Conservation (phyloP, 2,888 invertebrate species). For the Nemapogon koenigi region DNA sequence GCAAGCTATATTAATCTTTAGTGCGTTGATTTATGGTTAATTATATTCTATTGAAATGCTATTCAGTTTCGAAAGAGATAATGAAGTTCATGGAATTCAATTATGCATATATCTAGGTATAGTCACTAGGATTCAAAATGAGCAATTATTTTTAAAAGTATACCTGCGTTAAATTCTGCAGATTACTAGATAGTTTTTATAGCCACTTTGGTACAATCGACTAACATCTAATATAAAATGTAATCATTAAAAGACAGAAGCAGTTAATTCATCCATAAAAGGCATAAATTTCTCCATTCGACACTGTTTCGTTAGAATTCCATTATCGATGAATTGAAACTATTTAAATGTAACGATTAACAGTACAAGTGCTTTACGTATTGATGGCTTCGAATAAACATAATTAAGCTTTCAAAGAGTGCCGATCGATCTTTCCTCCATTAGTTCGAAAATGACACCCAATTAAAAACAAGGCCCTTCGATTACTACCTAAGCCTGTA, state of each 20-base stretch:
- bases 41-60: no score
- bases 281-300: not conserved
- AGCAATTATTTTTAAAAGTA: no score
- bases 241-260: conserved; percentile 3
- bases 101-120: no score
- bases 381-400: conserved; percentile 53
- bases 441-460: conserved; percentile 44
- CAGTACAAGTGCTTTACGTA: conserved; percentile 34
- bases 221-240: no score
- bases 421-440: conserved; percentile 43
- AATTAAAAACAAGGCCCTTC: conserved; percentile 29
- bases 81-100: no score
- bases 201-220: no score
- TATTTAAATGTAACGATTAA: conserved; percentile 15
- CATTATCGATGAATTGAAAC: conserved; percentile 32
- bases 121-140: no score
- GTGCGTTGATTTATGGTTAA: no score
- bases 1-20: no score
- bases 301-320: not conserved
- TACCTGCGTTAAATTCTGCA: no score
- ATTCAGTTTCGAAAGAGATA: no score
- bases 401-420: conserved; percentile 54
- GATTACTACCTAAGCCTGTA: conserved; percentile 6
- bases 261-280: conserved; percentile 2
- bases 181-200: no score